Evolutionary conservation across 2,888 invertebrate species (phyloP).

Genomic region (Nematopogon swammerdamellus): DNA sequence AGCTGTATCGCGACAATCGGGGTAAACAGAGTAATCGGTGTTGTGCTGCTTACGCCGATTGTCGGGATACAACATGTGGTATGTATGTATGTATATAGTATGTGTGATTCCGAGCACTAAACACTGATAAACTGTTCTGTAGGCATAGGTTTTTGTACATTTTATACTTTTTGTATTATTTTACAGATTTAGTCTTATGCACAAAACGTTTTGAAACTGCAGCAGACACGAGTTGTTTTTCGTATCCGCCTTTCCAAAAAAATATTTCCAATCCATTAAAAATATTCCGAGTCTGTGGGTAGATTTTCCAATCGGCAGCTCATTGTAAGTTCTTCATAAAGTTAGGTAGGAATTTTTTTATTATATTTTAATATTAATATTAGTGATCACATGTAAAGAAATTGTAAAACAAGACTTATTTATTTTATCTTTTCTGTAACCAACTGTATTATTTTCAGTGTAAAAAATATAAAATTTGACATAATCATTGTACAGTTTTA

Average conservation of each 20-base stretch:
- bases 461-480: conserved; percentile 39
- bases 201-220: conserved; percentile 6
- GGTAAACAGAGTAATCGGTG: too few species aligned
- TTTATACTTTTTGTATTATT: too few species aligned
- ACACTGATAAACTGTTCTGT: too few species aligned
- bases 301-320: conserved; percentile 1
- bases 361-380: conserved; percentile 3
- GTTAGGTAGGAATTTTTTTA: conserved; percentile 2
- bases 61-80: too few species aligned
- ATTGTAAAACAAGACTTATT: conserved; percentile 35
- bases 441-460: conserved; percentile 53
- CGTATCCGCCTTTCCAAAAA: conserved; percentile 12
- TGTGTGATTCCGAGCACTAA: too few species aligned
- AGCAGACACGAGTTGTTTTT: too few species aligned
- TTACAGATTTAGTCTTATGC: too few species aligned
- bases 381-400: conserved; percentile 22
- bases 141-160: too few species aligned
- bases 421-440: conserved; percentile 54
- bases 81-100: too few species aligned
- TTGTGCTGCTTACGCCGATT: too few species aligned
- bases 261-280: not conserved
- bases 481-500: not conserved
- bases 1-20: too few species aligned
- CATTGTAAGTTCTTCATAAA: conserved; percentile 6
- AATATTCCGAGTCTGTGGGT: conserved; percentile 4